Conservation (phyloP, 2,888 invertebrate genomes). For the Germaria angustata region DNA sequence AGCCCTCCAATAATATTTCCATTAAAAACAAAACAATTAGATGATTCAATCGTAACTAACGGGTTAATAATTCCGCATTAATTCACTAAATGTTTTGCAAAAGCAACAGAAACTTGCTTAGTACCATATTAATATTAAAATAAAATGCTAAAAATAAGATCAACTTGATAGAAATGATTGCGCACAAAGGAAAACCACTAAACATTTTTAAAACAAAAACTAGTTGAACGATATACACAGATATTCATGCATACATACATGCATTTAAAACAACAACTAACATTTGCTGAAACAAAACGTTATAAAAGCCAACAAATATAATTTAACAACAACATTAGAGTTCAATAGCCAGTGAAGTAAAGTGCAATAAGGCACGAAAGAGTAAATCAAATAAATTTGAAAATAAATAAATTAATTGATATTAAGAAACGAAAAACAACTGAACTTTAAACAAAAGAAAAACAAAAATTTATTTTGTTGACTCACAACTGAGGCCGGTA, state of each 20-base stretch:
- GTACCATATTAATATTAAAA: constrained; percentile 16
- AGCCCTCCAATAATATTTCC: no score
- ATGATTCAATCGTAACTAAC: no score
- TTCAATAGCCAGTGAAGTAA: constrained; percentile 52
- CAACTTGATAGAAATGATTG: constrained; percentile 26
- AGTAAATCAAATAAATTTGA: background rate
- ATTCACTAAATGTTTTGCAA: constrained; percentile 31
- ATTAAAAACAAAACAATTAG: no score
- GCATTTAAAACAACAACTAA: background rate
- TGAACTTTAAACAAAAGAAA: background rate
- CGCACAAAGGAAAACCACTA: background rate
- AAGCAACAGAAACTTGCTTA: background rate
- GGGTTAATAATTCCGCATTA: constrained; percentile 38
- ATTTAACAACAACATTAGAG: constrained; percentile 50
- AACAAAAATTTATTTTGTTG: constrained; percentile 15
- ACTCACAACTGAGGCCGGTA: constrained; percentile 24
- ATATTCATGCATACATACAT: background rate
- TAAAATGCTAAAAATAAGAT: constrained; percentile 46
- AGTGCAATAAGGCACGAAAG: constrained; percentile 58
- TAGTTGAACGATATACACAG: constrained; percentile 5
- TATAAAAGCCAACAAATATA: constrained; percentile 58
- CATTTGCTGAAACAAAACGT: constrained; percentile 37
- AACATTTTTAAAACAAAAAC: constrained; percentile 23
- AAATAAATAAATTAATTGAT: background rate
- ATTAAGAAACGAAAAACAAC: background rate